Evolutionary conservation across 1,140 invertebrate species (phyloP).

Genomic region (Fopius arisanus): DNA sequence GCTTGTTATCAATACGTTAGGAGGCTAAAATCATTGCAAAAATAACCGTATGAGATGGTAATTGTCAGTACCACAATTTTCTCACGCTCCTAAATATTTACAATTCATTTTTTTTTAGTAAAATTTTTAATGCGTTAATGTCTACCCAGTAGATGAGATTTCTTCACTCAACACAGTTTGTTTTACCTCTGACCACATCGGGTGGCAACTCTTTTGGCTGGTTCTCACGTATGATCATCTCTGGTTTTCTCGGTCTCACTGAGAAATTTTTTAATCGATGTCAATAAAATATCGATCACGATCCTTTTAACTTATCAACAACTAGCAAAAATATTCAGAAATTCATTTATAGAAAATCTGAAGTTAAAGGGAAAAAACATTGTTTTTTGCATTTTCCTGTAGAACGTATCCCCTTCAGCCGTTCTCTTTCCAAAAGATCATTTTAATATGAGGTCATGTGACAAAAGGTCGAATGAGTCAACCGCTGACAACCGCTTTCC

Average conservation of each 20-base stretch:
- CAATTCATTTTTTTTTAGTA: not conserved
- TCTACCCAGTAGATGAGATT: not conserved
- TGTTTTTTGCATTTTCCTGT: no score
- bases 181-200: slow-evolving; percentile 87
- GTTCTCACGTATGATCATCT: slow-evolving; percentile 92
- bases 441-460: no score
- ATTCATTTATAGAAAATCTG: no score
- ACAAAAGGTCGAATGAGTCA: no score
- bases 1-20: slow-evolving; percentile 4
- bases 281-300: slow-evolving; percentile 11
- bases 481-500: no score
- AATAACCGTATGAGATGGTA: not conserved
- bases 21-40: not conserved
- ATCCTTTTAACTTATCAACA: not conserved
- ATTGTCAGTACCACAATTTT: not conserved
- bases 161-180: not conserved
- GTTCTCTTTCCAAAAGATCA: no score
- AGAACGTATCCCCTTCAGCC: no score
- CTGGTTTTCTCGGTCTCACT: slow-evolving; percentile 77
- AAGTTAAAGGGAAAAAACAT: no score
- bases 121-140: not conserved
- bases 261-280: slow-evolving; percentile 46
- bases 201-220: slow-evolving; percentile 87
- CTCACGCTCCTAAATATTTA: not conserved
- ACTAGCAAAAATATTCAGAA: not conserved